Evolutionary conservation across 2,797 vertebrate species (phyloP).

Genomic region (Buphagus erythrorhynchus): DNA sequence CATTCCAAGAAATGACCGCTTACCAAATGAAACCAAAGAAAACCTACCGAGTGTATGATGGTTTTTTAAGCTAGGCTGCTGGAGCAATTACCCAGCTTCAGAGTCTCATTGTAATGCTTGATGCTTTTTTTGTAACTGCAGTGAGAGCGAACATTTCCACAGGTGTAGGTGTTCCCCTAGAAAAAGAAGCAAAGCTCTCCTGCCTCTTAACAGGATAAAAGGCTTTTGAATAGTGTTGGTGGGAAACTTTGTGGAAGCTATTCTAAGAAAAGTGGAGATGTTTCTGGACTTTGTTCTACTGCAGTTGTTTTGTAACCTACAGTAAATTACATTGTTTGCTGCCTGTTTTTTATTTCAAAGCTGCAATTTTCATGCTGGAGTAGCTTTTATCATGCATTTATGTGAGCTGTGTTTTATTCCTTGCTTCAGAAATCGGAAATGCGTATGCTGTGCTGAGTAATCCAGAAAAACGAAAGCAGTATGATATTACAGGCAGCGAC

Average conservation of each 20-base stretch:
- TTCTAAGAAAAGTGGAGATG: neutral
- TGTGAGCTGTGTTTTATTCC: conserved; percentile 3
- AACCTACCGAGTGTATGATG: neutral
- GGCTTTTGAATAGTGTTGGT: neutral
- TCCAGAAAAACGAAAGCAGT: conserved; percentile 92
- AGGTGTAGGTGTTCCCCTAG: conserved; percentile 8
- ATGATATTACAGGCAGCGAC: conserved; percentile 91
- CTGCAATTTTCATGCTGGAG: neutral
- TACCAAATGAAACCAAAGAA: neutral
- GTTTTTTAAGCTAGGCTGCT: neutral
- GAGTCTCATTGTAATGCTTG: neutral
- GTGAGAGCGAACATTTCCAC: neutral
- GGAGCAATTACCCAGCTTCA: neutral
- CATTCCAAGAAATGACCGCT: neutral
- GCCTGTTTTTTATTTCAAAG: neutral
- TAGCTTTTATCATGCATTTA: neutral
- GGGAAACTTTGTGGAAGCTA: neutral
- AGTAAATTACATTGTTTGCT: neutral
- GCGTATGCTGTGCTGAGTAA: conserved; percentile 96
- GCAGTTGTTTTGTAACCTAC: neutral
- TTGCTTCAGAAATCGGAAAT: conserved; percentile 91
- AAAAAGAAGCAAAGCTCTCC: neutral
- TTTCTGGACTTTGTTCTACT: neutral
- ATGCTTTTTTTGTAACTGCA: neutral
- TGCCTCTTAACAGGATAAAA: neutral